Conservation (phyloP, 1,140 invertebrate genomes). For the Cotesia chilonis region DNA sequence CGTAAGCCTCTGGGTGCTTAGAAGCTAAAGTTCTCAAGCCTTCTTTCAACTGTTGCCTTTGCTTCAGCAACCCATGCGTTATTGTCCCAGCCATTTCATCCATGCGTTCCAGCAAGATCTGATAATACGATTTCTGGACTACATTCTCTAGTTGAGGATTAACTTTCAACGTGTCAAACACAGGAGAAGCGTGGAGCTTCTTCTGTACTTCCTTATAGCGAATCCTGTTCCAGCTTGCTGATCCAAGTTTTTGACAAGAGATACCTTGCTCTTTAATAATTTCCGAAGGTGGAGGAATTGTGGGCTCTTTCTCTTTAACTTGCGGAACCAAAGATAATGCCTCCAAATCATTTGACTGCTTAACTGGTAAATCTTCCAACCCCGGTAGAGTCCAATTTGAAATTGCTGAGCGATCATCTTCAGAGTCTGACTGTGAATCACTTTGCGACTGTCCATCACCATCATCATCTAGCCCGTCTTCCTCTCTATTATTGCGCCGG, state of each 20-base stretch:
- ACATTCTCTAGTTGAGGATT: not conserved
- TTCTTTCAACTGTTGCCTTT: too few relatives aligned
- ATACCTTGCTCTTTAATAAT: not conserved
- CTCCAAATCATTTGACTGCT: not conserved
- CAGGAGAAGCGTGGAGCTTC: not conserved
- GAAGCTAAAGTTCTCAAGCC: not conserved
- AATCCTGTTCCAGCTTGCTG: constrained; percentile 39
- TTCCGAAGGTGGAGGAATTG: constrained; percentile 36
- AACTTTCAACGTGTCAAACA: not conserved
- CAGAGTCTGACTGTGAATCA: too few relatives aligned
- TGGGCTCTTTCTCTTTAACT: constrained; percentile 40
- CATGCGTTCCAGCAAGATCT: not conserved
- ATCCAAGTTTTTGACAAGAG: not conserved
- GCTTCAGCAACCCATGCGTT: not conserved
- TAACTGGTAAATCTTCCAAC: too few relatives aligned
- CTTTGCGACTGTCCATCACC: too few relatives aligned
- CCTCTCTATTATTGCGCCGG: too few relatives aligned
- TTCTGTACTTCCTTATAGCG: constrained; percentile 16
- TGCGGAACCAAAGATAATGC: constrained; percentile 27
- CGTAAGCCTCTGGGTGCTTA: too few relatives aligned
- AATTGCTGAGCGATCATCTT: too few relatives aligned
- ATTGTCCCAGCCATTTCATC: not conserved
- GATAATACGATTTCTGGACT: not conserved
- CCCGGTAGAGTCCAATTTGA: too few relatives aligned
- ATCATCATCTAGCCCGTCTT: too few relatives aligned